phyloP scores from a whole-genome alignment of 2,113 vertebrate species.

The Marmota monax region DNA sequence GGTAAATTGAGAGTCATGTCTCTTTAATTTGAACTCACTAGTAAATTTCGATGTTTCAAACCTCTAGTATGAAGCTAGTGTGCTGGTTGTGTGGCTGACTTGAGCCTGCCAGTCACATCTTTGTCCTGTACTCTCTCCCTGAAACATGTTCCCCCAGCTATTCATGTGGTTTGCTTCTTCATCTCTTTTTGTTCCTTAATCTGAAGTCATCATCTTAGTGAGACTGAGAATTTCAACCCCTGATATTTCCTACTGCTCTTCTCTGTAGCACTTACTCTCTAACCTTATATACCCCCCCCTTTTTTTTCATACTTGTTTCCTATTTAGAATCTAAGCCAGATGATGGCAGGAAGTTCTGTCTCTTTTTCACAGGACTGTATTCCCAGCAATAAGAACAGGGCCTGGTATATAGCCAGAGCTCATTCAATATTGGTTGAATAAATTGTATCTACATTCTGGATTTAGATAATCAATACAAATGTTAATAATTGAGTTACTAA shows the following conservation, averaged over 20 bases:
- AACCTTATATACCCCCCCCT: neutral
- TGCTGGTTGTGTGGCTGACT: too few species aligned
- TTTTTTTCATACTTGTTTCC: neutral
- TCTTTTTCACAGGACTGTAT: neutral
- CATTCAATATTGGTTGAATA: conserved; percentile 9
- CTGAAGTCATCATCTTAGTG: neutral
- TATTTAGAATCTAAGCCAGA: neutral
- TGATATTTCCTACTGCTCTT: neutral
- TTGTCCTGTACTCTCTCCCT: neutral
- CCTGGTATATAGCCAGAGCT: neutral
- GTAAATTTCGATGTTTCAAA: too few species aligned
- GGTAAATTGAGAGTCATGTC: too few species aligned
- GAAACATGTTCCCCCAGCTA: neutral
- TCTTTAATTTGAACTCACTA: too few species aligned
- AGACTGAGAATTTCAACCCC: neutral
- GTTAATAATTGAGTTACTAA: neutral
- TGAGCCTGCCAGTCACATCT: neutral
- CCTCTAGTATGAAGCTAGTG: too few species aligned
- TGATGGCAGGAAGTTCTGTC: neutral
- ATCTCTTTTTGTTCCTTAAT: neutral
- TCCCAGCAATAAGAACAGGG: neutral
- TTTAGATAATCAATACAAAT: neutral
- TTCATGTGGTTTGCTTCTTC: neutral
- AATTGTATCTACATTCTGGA: neutral
- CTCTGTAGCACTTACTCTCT: neutral